A percentile compares a stretch with the other conserved stretches of the same genome.
These are phyloP conservation scores for Sminthopsis crassicaudata DNA, from an alignment of 2,113 vertebrate genomes.

Conservation along the genomic window DNA sequence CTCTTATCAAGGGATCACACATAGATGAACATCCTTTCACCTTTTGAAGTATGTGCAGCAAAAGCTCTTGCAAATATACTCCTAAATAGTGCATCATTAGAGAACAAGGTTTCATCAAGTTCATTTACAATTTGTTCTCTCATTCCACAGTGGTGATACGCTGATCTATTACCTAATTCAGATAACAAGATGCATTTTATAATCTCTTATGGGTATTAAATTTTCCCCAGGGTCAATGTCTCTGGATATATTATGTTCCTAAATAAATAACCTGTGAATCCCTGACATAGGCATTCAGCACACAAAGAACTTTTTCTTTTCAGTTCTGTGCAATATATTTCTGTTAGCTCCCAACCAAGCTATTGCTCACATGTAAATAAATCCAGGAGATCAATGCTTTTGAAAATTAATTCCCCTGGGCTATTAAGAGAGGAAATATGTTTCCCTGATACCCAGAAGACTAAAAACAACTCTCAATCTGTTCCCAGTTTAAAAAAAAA, in stretches of 20 bases:
- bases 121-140: constrained; percentile 27
- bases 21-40: rapidly evolving
- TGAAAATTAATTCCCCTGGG: constrained; percentile 30
- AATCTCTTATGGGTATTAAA: constrained; percentile 34
- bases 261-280: constrained; percentile 61
- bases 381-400: constrained; percentile 46
- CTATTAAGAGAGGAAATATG: constrained; percentile 43
- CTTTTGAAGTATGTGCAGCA: constrained; percentile 24
- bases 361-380: constrained; percentile 60
- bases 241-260: constrained; percentile 41
- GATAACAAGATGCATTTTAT: constrained; percentile 29
- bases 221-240: constrained; percentile 38
- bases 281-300: constrained; percentile 28
- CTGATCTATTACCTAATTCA: constrained; percentile 39
- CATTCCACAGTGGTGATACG: constrained; percentile 15
- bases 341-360: constrained; percentile 13
- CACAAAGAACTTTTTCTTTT: constrained; percentile 26
- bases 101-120: background rate
- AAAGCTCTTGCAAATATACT: background rate
- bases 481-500: background rate
- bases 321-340: constrained; percentile 59
- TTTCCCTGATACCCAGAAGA: constrained; percentile 9
- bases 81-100: background rate
- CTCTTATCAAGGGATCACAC: constrained; percentile 6
- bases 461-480: background rate